These are phyloP conservation scores for Serripes groenlandicus DNA, from an alignment of 2,888 invertebrate genomes.

Conservation along the genomic window DNA sequence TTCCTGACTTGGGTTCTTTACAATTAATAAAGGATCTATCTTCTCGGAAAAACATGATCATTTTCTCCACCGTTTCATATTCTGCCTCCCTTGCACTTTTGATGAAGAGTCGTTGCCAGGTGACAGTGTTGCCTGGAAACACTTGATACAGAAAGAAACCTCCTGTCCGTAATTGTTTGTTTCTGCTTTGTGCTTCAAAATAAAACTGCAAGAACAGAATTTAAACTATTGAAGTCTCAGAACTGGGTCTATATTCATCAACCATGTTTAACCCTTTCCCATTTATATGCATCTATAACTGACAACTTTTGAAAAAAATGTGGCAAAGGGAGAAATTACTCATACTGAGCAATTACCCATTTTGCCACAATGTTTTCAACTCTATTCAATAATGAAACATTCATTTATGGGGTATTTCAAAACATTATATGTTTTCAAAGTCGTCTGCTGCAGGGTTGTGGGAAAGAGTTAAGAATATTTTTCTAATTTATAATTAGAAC, in stretches of 20 bases:
- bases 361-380: background rate
- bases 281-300: too few species aligned
- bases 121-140: conserved; percentile 83
- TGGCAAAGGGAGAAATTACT: background rate
- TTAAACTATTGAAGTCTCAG: background rate
- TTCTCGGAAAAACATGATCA: conserved; percentile 84
- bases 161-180: conserved; percentile 82
- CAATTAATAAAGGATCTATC: conserved; percentile 84
- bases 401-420: too few species aligned
- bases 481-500: too few species aligned
- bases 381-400: background rate
- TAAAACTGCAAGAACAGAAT: conserved; percentile 77
- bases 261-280: too few species aligned
- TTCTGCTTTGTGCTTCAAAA: conserved; percentile 83
- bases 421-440: too few species aligned
- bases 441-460: too few species aligned
- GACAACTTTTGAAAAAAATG: background rate
- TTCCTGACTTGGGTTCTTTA: conserved; percentile 81
- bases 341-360: background rate
- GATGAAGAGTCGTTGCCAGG: conserved; percentile 83
- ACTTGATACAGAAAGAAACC: conserved; percentile 84
- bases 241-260: too few species aligned
- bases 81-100: conserved; percentile 83
- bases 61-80: conserved; percentile 82
- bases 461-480: too few species aligned